Base-by-base conservation (phyloP, 1,140 invertebrate genomes). In the Drosophila navojoa region DNA sequence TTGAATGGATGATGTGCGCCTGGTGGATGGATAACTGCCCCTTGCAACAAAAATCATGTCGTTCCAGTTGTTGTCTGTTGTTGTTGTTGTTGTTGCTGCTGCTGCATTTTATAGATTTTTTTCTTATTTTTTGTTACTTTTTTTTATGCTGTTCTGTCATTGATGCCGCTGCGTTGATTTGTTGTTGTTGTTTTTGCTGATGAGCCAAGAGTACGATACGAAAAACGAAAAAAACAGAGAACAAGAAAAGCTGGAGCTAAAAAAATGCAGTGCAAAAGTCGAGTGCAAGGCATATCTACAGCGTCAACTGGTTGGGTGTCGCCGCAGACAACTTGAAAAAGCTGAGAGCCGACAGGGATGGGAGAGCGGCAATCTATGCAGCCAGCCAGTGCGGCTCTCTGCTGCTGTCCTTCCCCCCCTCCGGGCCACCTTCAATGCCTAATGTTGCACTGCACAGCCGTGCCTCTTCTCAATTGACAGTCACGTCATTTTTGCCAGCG, bases 401-500 rank as follows among this genome's bases (percentile, higher is more conserved):
- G 35, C 35, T 0, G n/a, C n/a, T n/a, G n/a, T 10, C 5, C 35
- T 0, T 0, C 10, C 35, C 35, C 35, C 42, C 40, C 3, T n/a
- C 5, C 47, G 3, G 0, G 1, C 19, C 69, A n/a, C 52, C 9
- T 11, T 10, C 40, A 5, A 42, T 5, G 27, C 27, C 50, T 35
- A 57, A 57, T 25, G 54, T 22, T 19, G 22, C 67, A 3, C 3
- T 29, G 44, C 60, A 22, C 38, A 40, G 53, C 42, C 27, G 44
- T 47, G 22, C 60, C 53, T n/a, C 60, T 67, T 61, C 50, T 60
- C 76, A 71, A 77, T 71, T 85, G 81, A 86, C 81, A 86, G 81
- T 84, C 81, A 84, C 80, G 77, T 84, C 81, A 85, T 85, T 86
- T 86, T 76, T 81, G 79, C 76, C 63, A 70, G 78, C 82, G 82